These are phyloP conservation scores for Temnothorax unifasciatus DNA, from an alignment of 2,888 invertebrate genomes.

Conservation along the genomic window DNA sequence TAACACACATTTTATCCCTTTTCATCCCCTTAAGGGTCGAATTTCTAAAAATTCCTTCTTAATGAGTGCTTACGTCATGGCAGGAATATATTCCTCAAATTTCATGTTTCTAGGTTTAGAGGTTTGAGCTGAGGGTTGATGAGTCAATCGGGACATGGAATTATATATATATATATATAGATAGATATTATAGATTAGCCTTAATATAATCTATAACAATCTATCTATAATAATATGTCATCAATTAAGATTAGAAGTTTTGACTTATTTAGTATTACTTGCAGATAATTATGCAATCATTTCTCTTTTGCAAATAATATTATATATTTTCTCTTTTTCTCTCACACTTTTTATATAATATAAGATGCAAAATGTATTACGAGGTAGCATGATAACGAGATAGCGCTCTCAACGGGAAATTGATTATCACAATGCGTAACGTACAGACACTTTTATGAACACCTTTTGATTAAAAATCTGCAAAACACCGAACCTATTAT, in stretches of 20 bases:
- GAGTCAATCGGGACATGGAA: too few species aligned
- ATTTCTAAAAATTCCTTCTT: too few species aligned
- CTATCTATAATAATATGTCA: background rate
- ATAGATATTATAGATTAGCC: background rate
- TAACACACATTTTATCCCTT: too few species aligned
- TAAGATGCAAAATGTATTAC: background rate
- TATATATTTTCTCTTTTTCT: background rate
- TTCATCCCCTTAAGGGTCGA: too few species aligned
- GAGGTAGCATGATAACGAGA: background rate
- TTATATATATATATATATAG: too few species aligned
- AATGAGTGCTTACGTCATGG: too few species aligned
- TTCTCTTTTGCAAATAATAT: background rate
- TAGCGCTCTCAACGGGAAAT: background rate
- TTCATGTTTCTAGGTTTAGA: too few species aligned
- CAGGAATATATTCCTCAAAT: too few species aligned
- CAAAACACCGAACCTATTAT: background rate
- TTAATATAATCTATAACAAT: background rate
- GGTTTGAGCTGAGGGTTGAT: too few species aligned
- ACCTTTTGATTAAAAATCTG: background rate
- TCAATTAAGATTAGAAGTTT: background rate
- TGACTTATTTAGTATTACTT: background rate
- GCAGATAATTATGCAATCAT: background rate
- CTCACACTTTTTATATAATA: background rate
- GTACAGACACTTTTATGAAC: background rate
- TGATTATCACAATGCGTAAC: conserved; percentile 6